Conservation (phyloP, 2,113 vertebrate genomes). For the Copsychus sechellarum region DNA sequence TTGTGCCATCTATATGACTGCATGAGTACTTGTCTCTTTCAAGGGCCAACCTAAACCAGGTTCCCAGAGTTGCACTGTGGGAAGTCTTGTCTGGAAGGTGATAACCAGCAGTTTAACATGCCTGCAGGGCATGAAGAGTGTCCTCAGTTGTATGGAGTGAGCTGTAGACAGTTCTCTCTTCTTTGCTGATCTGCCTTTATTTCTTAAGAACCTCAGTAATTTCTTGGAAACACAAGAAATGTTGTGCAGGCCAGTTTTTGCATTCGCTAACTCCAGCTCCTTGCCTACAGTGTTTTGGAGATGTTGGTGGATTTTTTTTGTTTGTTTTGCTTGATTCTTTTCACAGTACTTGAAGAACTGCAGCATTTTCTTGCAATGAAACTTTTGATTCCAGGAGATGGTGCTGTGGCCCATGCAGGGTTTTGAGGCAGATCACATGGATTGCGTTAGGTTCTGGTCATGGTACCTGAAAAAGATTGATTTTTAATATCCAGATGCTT, state of each 20-base stretch:
- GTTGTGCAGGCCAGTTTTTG: background rate
- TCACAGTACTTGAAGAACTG: background rate
- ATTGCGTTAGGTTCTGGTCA: background rate
- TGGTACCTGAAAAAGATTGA: background rate
- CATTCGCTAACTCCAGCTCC: background rate
- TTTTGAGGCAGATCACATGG: background rate
- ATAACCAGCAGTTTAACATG: fast-evolving
- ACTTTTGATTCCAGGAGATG: background rate
- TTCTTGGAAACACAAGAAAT: background rate
- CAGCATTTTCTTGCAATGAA: background rate
- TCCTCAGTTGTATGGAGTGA: background rate
- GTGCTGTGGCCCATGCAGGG: background rate
- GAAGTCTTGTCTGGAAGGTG: background rate
- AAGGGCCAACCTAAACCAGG: background rate
- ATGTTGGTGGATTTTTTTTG: background rate
- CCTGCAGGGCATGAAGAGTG: background rate
- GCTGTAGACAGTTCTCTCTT: background rate
- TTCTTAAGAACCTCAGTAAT: background rate
- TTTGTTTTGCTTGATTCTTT: background rate
- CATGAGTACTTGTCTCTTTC: background rate
- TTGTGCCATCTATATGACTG: background rate
- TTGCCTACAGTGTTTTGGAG: background rate
- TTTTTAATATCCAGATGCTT: background rate
- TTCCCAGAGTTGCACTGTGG: background rate
- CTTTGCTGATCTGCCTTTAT: fast-evolving